Base-by-base conservation (phyloP, 2,113 vertebrate species). In the Perca schrenkii region DNA sequence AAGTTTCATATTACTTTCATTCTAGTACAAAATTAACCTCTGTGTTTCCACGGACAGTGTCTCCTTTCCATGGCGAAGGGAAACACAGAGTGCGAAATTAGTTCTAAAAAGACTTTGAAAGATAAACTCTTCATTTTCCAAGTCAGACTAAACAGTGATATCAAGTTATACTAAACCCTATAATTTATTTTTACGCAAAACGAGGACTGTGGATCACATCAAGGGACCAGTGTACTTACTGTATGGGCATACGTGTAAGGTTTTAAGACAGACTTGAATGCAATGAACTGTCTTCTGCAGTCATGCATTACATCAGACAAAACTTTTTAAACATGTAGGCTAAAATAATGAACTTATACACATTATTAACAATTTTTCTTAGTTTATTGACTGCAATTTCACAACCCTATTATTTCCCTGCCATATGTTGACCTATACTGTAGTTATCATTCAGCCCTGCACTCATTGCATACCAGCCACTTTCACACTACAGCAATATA, bases 401-500 rank as follows among this genome's bases (percentile, higher is more conserved):
- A 1, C 40, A 58, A 50, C 57, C 21, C 8, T 28, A 4, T 19
- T 40, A 50, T 52, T 58, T 68, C 43, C 19, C 1, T 16, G 64
- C 14, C 4, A 49, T 14, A 13, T 25, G 28, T n/a, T 70, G 47
- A 63, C 50, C 36, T 49, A 6, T 25, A 25, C 4, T 52, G 3
- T 25, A 25, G 22, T 81, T 72, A 50, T 46, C 15, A 16, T 61
- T 70, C 46, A 60, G 31, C 50, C 34, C 43, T 70, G 34, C 58
- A 17, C 31, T 67, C 19, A 16, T n/a, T 52, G n/a, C 47, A 53
- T 49, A 36, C 66, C 46, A 40, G 21, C 10, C 31, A 68, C 13
- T 13, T 68, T 61, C 34, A 53, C 68, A 47, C 34, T 1, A 50
- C 31, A 36, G 19, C 40, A 80, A 67, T 43, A 58, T 19, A 47